Base-by-base conservation (phyloP, 2,797 vertebrate species). In the Fratercula arctica region DNA sequence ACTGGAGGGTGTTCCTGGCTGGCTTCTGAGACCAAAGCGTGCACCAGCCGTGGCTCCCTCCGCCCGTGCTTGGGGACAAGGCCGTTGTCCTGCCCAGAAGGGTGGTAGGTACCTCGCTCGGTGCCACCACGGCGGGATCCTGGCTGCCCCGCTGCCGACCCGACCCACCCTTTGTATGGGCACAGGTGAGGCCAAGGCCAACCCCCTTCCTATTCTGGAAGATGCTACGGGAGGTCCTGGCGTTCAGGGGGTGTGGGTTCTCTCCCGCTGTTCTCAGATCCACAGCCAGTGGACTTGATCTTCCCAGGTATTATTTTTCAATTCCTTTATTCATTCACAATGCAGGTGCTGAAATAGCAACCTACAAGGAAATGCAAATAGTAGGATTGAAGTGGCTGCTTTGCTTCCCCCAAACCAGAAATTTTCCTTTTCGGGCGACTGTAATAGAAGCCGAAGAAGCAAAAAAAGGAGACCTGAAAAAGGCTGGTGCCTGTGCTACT, bases 21-120 rank as follows among this genome's bases (percentile, higher is more conserved):
- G 18, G 28, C 6, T 10, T 6, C 33, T 45, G 39, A 53, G 81
- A 64, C 4, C 13, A n/a, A 21, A 20, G 16, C 0, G 1, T 16
- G 19, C 20, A 2, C 57, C 31, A 17, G 43, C 43, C 24, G 21
- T 4, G 6, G 31, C 69, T 43, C 48, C 14, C 28, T 59, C 33
- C 0, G 1, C 28, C 1, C 1, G 2, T 39, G 41, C 23, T 10
- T 4, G 17, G 4, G 14, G 50, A 37, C 72, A 50, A 1, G 0
- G 9, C 8, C 5, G 10, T 31, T 28, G 6, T 10, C 60, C 7
- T 7, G 9, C 39, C 68, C 15, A 1, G 13, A 5, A 3, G 1
- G 14, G 23, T 2, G 41, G 17, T 15, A 2, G 0, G 16, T 20
- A 8, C 35, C 35, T 7, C 1, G 5, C 35, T 24, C 33, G 2